A percentile compares a stretch with the other conserved stretches of the same genome.
phyloP scores from a whole-genome alignment of 2,888 invertebrate genomes.

The Lycophotia porphyrea region DNA sequence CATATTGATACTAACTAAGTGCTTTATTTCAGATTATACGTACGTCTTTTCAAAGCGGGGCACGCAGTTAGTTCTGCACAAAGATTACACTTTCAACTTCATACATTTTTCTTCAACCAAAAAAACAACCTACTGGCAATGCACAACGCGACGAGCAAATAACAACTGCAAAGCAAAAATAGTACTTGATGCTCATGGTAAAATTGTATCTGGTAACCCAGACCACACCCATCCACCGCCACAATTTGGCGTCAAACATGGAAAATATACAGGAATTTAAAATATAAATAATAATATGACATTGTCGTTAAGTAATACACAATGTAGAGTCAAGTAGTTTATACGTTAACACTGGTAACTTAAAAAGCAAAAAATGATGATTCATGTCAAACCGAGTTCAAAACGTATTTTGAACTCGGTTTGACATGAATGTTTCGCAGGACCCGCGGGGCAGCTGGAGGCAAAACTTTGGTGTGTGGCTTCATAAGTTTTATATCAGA shows the following conservation, averaged over 20 bases:
- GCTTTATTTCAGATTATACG: slow-evolving; percentile 5
- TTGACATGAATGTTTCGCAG: too few species aligned
- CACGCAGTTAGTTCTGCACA: slow-evolving; percentile 8
- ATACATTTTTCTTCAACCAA: background rate
- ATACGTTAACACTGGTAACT: too few species aligned
- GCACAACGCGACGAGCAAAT: background rate
- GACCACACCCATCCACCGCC: background rate
- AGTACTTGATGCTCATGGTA: background rate
- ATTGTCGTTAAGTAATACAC: too few species aligned
- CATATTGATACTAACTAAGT: background rate
- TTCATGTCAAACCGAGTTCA: too few species aligned
- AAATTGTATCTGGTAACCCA: background rate
- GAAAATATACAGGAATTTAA: slow-evolving; percentile 15
- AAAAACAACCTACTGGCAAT: background rate
- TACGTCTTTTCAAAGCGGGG: slow-evolving; percentile 5
- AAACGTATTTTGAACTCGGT: too few species aligned
- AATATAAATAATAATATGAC: background rate
- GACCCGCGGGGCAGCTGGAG: too few species aligned
- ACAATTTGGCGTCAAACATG: slow-evolving; percentile 9
- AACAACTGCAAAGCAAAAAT: slow-evolving; percentile 8
- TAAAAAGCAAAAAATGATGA: too few species aligned
- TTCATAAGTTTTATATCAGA: too few species aligned
- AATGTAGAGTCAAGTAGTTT: too few species aligned
- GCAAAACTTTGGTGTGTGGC: too few species aligned
- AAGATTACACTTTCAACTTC: background rate